Evolutionary conservation across 1,140 invertebrate genomes (phyloP).

Genomic region (Microplitis mediator): DNA sequence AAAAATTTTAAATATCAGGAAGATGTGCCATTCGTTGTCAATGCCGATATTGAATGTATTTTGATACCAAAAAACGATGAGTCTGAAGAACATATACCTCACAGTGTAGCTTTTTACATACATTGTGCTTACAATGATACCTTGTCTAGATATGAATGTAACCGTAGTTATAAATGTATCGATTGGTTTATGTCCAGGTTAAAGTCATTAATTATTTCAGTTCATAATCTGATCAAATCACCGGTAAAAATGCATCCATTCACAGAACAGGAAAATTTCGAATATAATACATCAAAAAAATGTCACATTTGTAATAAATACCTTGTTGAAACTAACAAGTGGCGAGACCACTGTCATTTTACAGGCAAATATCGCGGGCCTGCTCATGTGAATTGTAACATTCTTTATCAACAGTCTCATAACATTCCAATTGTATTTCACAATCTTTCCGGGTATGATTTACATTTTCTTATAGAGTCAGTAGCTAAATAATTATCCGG

Average conservation of each 20-base stretch:
- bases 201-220: constrained; percentile 27
- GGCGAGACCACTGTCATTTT: constrained; percentile 8
- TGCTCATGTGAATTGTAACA: constrained; percentile 48
- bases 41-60: background rate
- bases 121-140: constrained; percentile 46
- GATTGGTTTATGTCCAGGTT: constrained; percentile 38
- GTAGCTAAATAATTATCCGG: constrained; percentile 14
- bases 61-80: background rate
- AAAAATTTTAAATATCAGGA: background rate
- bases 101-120: constrained; percentile 48
- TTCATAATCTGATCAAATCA: constrained; percentile 15
- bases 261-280: background rate
- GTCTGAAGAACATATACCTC: constrained; percentile 41
- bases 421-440: constrained; percentile 3
- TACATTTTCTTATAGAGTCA: constrained; percentile 9
- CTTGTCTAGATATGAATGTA: constrained; percentile 38
- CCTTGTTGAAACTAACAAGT: background rate
- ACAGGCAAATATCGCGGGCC: constrained; percentile 26
- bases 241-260: background rate
- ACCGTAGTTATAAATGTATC: constrained; percentile 36
- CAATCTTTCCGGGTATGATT: constrained; percentile 23
- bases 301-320: constrained; percentile 46
- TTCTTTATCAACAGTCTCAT: constrained; percentile 38
- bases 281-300: background rate
- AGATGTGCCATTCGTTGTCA: background rate